Base-by-base conservation (phyloP, 2,797 vertebrate genomes). In the Liparis tanakae region DNA sequence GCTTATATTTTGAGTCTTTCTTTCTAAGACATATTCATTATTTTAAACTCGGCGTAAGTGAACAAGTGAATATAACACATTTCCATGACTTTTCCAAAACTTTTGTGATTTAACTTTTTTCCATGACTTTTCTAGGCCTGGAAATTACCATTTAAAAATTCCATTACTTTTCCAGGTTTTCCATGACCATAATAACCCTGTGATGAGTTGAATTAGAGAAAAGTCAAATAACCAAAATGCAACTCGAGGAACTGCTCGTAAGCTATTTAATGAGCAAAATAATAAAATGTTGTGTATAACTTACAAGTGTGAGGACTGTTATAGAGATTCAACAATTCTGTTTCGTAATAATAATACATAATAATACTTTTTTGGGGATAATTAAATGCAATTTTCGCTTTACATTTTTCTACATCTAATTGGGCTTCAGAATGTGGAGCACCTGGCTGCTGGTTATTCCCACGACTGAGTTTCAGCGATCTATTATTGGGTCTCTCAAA, bases 401-500 rank as follows among this genome's bases (percentile, higher is more conserved):
- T n/a, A 62, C 69, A 72, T 69, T 71, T 54, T 58, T 68, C 74
- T 68, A 55, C 58, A 74, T 78, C 74, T 86, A 89, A 85, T 80
- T 83, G 83, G 66, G 46, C 65, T 88, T 87, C 78, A 83, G 59
- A 67, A 77, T 71, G 62, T 74, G 79, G 62, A 85, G 78, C 85
- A 90, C 70, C 80, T 87, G 83, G 70, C 63, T 79, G 67, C 71
- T 56, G 70, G 66, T 67, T 83, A 68, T 81, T 84, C 70, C 67
- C 53, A 84, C 72, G 30, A 55, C 64, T 56, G 61, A 79, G 60
- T 66, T 68, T 66, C 59, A 80, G 30, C 85, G 69, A 82, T 85
- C 61, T 83, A 56, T 30, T 2, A 30, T 51, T 39, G 57, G 67
- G 58, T 76, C 57, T 46, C 22, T 71, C 67, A 76, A 59, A 68